Evolutionary conservation across 2,113 vertebrate genomes (phyloP).

Genomic region (Enhydra lutris): DNA sequence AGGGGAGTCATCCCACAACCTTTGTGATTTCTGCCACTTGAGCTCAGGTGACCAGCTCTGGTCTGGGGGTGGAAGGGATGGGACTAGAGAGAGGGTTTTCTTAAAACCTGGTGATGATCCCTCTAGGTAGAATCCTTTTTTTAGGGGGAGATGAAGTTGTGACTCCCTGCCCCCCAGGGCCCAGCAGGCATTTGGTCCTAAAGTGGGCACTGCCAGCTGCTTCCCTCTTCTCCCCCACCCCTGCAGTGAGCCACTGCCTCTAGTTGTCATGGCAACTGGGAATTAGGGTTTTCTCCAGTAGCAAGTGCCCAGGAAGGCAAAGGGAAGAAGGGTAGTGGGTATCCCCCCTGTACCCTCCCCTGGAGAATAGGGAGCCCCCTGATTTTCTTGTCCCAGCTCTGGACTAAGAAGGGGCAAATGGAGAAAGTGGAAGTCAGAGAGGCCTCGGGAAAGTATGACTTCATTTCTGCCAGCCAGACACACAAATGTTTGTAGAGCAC

Average conservation of each 20-base stretch:
- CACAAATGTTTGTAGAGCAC: not conserved
- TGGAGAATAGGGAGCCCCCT: not conserved
- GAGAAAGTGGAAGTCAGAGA: not conserved
- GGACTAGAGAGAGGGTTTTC: not conserved
- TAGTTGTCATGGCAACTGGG: slow-evolving; percentile 62
- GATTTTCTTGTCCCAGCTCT: not conserved
- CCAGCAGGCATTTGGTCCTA: slow-evolving; percentile 25
- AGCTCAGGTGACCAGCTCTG: slow-evolving; percentile 13
- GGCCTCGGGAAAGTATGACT: not conserved
- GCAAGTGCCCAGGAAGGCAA: slow-evolving; percentile 29
- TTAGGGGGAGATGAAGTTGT: not conserved
- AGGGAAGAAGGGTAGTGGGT: not conserved
- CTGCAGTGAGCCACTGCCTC: slow-evolving; percentile 54
- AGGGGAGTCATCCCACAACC: not conserved
- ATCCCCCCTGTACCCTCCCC: not conserved
- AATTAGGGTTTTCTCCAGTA: slow-evolving; percentile 62
- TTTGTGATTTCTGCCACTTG: slow-evolving; percentile 8
- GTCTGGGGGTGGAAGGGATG: not conserved
- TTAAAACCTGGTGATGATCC: not conserved
- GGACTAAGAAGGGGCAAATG: not conserved
- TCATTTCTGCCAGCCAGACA: not conserved
- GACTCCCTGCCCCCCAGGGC: not conserved
- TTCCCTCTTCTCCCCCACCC: slow-evolving; percentile 23
- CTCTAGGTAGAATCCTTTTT: not conserved
- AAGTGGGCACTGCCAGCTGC: slow-evolving; percentile 65